These are phyloP conservation scores for Molossus alvarezi DNA, from an alignment of 2,797 vertebrate species.

Conservation along the genomic window DNA sequence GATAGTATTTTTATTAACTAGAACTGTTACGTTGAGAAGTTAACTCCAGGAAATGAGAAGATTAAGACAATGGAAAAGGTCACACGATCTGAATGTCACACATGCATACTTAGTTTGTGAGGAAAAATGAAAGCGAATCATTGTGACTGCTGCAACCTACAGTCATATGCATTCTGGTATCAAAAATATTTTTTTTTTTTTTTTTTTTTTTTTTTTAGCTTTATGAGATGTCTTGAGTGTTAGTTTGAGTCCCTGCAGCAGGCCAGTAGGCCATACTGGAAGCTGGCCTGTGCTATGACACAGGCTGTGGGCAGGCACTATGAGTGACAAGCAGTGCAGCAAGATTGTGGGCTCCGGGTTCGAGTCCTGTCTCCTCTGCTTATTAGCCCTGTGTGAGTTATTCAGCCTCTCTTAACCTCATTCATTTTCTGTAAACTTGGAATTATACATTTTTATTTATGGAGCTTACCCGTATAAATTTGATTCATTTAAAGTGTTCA, in stretches of 20 bases:
- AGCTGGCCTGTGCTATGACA: too few species aligned
- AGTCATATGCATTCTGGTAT: neutral
- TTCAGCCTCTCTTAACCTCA: neutral
- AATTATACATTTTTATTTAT: constrained; percentile 6
- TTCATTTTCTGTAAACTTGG: neutral
- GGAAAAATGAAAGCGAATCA: neutral
- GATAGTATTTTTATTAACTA: neutral
- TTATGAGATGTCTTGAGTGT: neutral
- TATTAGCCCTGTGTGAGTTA: neutral
- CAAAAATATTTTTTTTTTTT: neutral
- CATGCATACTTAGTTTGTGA: neutral
- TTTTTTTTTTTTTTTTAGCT: neutral
- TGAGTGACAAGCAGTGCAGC: rapidly evolving
- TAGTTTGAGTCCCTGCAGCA: neutral
- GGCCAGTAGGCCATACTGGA: neutral
- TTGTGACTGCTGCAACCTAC: neutral
- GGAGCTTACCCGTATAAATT: neutral
- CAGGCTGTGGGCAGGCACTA: neutral
- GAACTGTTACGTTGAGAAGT: neutral
- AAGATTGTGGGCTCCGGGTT: neutral
- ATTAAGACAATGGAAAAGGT: neutral
- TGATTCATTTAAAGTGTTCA: neutral
- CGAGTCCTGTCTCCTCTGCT: neutral
- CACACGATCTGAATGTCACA: neutral
- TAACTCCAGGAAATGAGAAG: neutral